These are phyloP conservation scores for Sisyra nigra DNA, from an alignment of 2,888 invertebrate species.

Conservation along the genomic window DNA sequence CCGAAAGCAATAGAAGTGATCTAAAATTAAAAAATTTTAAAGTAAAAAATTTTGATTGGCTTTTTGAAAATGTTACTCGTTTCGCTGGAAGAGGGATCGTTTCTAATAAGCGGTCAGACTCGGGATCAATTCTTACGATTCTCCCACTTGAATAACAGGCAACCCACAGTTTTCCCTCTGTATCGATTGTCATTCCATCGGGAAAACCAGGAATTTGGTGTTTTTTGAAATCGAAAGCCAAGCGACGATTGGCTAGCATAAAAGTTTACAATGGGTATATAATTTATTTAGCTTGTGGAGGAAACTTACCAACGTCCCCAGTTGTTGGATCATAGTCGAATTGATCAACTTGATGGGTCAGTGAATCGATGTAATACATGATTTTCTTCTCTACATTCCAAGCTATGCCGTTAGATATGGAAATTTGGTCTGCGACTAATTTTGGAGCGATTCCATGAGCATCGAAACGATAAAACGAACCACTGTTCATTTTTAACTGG, in stretches of 20 bases:
- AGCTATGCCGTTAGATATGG: slow-evolving; percentile 62
- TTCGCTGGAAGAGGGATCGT: slow-evolving; percentile 44
- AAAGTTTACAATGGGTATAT: too few species aligned
- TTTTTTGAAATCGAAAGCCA: slow-evolving; percentile 36
- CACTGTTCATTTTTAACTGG: slow-evolving; percentile 33
- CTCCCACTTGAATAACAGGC: slow-evolving; percentile 53
- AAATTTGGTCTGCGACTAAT: slow-evolving; percentile 24
- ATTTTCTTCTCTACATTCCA: slow-evolving; percentile 50
- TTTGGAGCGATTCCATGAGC: neutral
- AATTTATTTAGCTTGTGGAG: too few species aligned
- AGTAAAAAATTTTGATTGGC: too few species aligned
- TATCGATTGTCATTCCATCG: slow-evolving; percentile 69
- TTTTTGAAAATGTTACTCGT: slow-evolving; percentile 33
- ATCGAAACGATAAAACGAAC: slow-evolving; percentile 26
- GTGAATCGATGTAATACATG: slow-evolving; percentile 63
- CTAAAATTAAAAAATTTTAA: slow-evolving; percentile 11
- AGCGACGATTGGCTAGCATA: slow-evolving; percentile 37
- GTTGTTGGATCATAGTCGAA: slow-evolving; percentile 56
- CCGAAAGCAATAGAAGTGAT: slow-evolving; percentile 57
- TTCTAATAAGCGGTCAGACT: slow-evolving; percentile 34
- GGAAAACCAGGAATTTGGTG: slow-evolving; percentile 29
- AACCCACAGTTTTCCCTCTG: slow-evolving; percentile 61
- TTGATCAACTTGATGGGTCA: slow-evolving; percentile 44
- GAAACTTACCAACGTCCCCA: slow-evolving; percentile 42
- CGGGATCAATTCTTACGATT: slow-evolving; percentile 37